A percentile compares a stretch with the other conserved stretches of the same genome.
Evolutionary conservation across 2,888 invertebrate species (phyloP).

Genomic region (Drosophila macrospina): DNA sequence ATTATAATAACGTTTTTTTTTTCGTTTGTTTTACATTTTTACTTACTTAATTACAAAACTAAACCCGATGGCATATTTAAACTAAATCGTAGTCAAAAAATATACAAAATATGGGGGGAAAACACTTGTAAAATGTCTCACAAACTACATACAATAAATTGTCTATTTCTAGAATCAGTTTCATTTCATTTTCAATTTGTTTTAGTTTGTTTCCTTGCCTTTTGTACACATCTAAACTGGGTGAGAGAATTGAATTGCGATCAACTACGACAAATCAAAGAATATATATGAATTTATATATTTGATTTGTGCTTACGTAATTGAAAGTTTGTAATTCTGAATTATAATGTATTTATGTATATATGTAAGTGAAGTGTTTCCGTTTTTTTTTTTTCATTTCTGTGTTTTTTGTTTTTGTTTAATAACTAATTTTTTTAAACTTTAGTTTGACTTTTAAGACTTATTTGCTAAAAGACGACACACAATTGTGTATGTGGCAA

Average conservation of each 20-base stretch:
- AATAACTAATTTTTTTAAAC: conserved; percentile 66
- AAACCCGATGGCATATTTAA: conserved; percentile 76
- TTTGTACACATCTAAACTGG: conserved; percentile 72
- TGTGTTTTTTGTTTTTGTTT: conserved; percentile 2
- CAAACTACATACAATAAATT: conserved; percentile 49
- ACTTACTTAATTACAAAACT: conserved; percentile 61
- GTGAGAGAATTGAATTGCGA: conserved; percentile 44
- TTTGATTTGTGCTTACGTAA: conserved; percentile 32
- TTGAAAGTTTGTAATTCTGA: conserved; percentile 34
- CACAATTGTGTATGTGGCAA: conserved; percentile 5
- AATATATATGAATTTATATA: conserved; percentile 44
- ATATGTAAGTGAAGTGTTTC: conserved; percentile 29
- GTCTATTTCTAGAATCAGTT: conserved; percentile 49
- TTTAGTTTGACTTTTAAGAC: conserved; percentile 79
- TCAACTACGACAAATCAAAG: conserved; percentile 52
- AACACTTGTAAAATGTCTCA: conserved; percentile 41
- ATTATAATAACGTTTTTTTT: conserved; percentile 71
- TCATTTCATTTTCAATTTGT: conserved; percentile 7
- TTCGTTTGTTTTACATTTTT: conserved; percentile 42
- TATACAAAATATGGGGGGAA: conserved; percentile 50
- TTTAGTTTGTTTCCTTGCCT: conserved; percentile 10
- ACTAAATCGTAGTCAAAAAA: conserved; percentile 73
- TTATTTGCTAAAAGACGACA: conserved; percentile 57
- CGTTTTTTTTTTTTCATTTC: conserved; percentile 18
- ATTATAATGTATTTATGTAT: conserved; percentile 36